These are phyloP conservation scores for Staurois parvus DNA, from an alignment of 2,797 vertebrate genomes.

Conservation along the genomic window DNA sequence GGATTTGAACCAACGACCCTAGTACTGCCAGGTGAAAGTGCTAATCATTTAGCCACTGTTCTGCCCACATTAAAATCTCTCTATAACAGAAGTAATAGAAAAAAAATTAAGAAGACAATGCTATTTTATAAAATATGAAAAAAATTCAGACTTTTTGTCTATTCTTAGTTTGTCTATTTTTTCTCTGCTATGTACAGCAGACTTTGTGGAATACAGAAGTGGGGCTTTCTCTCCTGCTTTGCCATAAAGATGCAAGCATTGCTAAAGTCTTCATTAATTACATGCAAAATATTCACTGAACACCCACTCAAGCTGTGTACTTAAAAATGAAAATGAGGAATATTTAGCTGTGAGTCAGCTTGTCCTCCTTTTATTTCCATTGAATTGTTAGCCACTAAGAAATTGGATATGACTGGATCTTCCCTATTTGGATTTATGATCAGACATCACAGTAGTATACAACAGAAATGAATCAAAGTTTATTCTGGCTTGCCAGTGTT, in stretches of 20 bases:
- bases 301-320: conserved; percentile 54
- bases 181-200: not conserved
- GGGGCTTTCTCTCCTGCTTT: not conserved
- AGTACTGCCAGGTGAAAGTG: no score
- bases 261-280: conserved; percentile 22
- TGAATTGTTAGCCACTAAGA: conserved; percentile 64
- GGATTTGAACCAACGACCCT: no score
- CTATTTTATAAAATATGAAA: no score
- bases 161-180: no score
- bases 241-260: conserved; percentile 20
- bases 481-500: conserved; percentile 48
- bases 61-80: no score
- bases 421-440: conserved; percentile 48
- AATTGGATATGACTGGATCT: conserved; percentile 63
- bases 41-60: no score
- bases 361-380: conserved; percentile 58
- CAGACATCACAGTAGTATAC: conserved; percentile 52
- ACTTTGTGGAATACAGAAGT: not conserved
- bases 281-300: conserved; percentile 49
- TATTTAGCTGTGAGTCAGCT: conserved; percentile 65
- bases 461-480: conserved; percentile 52
- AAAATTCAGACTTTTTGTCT: no score
- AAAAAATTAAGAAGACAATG: no score
- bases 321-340: conserved; percentile 57
- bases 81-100: no score